Evolutionary conservation across 2,113 vertebrate genomes (phyloP).

Genomic region (Pachyramphus minor): DNA sequence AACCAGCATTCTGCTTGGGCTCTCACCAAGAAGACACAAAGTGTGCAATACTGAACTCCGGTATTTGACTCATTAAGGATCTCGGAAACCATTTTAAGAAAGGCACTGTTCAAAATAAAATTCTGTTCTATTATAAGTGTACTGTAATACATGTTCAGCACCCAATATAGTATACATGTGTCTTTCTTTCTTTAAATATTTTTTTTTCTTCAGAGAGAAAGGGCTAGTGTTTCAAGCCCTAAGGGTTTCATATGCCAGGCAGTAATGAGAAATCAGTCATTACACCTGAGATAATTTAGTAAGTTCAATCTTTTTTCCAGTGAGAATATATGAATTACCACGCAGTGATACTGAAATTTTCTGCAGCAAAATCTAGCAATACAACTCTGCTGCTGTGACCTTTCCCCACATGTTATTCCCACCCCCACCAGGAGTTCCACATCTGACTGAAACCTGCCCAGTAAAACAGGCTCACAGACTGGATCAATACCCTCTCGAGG

Average conservation of each 20-base stretch:
- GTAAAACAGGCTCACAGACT: neutral
- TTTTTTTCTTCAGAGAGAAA: neutral
- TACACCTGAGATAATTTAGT: neutral
- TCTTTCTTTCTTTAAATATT: neutral
- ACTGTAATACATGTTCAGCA: neutral
- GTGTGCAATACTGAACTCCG: neutral
- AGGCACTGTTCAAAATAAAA: neutral
- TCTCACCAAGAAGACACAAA: neutral
- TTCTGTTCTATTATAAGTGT: neutral
- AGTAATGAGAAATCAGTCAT: neutral
- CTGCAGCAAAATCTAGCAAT: neutral
- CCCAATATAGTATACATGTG: accelerated
- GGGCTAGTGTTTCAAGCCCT: neutral
- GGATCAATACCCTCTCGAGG: neutral
- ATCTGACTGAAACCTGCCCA: neutral
- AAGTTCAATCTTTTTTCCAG: neutral
- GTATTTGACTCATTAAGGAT: neutral
- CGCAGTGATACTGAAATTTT: neutral
- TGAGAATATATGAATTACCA: neutral
- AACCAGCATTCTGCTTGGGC: neutral
- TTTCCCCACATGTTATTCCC: neutral
- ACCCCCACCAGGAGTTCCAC: neutral
- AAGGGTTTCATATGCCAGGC: neutral
- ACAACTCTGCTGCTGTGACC: neutral
- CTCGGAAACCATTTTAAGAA: neutral